phyloP scores from a whole-genome alignment of 2,888 invertebrate genomes.

The Orchesella flavescens region DNA sequence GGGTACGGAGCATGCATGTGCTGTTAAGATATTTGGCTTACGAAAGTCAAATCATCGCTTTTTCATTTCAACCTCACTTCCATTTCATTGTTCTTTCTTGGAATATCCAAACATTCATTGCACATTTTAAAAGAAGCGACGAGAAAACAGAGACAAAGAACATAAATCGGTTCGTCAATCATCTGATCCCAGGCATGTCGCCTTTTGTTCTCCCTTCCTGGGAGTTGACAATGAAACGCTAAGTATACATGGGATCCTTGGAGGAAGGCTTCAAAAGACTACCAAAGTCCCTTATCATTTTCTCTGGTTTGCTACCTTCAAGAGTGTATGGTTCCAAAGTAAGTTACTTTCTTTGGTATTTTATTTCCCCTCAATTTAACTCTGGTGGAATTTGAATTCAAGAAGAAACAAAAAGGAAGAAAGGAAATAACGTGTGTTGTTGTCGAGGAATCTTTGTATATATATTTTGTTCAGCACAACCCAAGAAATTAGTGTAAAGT shows the following conservation, averaged over 20 bases:
- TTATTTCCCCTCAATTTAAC: neutral
- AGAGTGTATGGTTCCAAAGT: too few species aligned
- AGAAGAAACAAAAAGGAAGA: neutral
- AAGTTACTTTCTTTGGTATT: neutral
- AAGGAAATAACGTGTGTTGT: neutral
- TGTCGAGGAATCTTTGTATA: neutral
- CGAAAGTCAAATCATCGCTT: slow-evolving; percentile 60
- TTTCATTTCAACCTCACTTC: slow-evolving; percentile 57
- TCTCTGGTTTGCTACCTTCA: slow-evolving; percentile 18
- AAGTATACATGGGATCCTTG: neutral
- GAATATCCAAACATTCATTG: slow-evolving; percentile 54
- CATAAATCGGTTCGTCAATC: slow-evolving; percentile 62
- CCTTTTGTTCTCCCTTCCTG: slow-evolving; percentile 43
- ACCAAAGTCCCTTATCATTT: slow-evolving; percentile 57
- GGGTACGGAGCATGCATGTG: slow-evolving; percentile 57
- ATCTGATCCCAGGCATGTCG: slow-evolving; percentile 60
- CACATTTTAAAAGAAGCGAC: slow-evolving; percentile 37
- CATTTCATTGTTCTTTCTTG: slow-evolving; percentile 58
- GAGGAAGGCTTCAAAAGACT: slow-evolving; percentile 45
- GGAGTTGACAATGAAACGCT: slow-evolving; percentile 25
- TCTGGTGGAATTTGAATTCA: neutral
- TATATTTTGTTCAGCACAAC: neutral
- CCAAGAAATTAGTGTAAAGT: neutral
- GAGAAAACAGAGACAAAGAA: slow-evolving; percentile 44
- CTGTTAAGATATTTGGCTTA: slow-evolving; percentile 62